Evolutionary conservation across 64 coral and sea anemone species (phyloP), one percentile per base, ranked within the genome.

Genomic region (Anthopleura sola): DNA sequence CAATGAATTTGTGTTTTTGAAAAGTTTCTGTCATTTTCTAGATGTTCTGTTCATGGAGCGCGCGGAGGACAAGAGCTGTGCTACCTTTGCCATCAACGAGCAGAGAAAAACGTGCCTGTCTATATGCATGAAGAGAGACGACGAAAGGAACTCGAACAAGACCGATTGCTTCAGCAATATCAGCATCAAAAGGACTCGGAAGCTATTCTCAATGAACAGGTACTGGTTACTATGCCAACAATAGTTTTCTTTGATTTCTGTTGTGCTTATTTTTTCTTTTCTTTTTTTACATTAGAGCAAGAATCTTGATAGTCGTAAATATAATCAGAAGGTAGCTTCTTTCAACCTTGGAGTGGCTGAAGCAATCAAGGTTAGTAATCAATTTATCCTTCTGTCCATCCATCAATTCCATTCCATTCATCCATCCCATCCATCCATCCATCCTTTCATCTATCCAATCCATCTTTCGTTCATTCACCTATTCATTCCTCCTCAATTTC

Each of bases 261-360:
- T 23, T 23, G n/a, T n/a, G 0, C 1, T 62, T 62, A 14, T 24
- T 26, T 62, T n/a, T n/a, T 71, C 11, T 7, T 5, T 32, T 4
- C 2, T 71, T 34, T 62, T 71, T 71, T 34, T 29, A 0, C 11
- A 47, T 18, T 33, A 97, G 94, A 53, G 33, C 21, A 97, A 97
- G 84, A 92, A 92, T 56, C 69, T 92, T 40, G 90, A 97, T n/a
- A 92, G 93, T 66, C 84, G 94, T 37, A 54, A 77, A 87, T 97
- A 92, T 58, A 92, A 92, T 31, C 94, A 97, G 87, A 97, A 93
- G 80, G 85, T 97, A 19, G 90, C 94, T 24, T 91, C 94, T 6
- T 97, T 97, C 75, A 97, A 97, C 51, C 90, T 97, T 83, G 94
- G 94, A 55, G 94, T 90, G 39, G 78, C 94, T 38, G 94, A 97